Base-by-base conservation (phyloP, 2,113 vertebrate species). In the Coturnix japonica region DNA sequence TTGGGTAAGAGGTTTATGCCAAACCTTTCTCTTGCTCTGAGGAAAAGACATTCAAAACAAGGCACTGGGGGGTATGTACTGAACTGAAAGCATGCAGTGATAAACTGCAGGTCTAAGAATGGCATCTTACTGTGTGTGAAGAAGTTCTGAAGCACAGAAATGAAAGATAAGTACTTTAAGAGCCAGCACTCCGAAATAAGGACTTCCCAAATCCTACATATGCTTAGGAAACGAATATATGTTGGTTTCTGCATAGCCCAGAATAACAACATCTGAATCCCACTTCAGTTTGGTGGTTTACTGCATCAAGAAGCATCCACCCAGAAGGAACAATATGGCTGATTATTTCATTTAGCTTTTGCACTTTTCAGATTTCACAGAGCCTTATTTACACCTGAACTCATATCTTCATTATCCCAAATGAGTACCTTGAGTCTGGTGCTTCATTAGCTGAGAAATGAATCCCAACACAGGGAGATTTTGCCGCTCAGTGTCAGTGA, bases 1-100 rank as follows among this genome's bases (percentile, higher is more conserved):
- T 80, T 97, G 96, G 95, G 93, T 97, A 91, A 91, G 96, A 33
- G 10, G 30, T 54, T 91, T 87, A 21, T 69, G 66, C 64, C 49
- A 63, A 49, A 56, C 16, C 5, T 39, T 39, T 28, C 6, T 87
- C 12, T 57, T 2, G 0, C 49, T 71, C 1, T 49, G 44, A 75
- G 51, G 43, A 49, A 54, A 80, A 22, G 49, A 25, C 31, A 87
- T 83, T 63, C 57, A 18, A 78, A 85, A 44, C 49, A 23, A 71
- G 33, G 41, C 33, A 37, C 49, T 35, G n/a, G n/a, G 47, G 33
- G 77, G 37, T 14, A 12, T 1, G 14, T 37, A 1, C 28, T 19
- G 47, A 72, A 54, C 51, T 70, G 65, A 74, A 80, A 64, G 21
- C 33, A 64, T 16, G n/a, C 22, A 43, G 17, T n/a, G 46, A 70